A percentile compares a stretch with the other conserved stretches of the same genome.
Evolutionary conservation across 2,888 invertebrate genomes (phyloP).

Genomic region (Melinopterus prodromus): DNA sequence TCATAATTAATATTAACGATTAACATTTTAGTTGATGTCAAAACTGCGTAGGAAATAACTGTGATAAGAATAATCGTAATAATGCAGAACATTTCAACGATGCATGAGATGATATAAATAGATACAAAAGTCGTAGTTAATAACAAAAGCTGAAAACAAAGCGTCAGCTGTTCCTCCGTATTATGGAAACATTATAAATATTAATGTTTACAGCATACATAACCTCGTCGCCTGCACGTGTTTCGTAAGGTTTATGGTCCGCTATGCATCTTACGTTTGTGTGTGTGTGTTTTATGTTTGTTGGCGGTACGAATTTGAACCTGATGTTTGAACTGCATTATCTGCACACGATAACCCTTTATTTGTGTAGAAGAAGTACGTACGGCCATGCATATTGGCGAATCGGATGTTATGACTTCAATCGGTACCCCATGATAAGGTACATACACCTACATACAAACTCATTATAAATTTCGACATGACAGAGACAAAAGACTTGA

Average conservation of each 20-base stretch:
- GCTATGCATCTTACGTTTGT: neutral
- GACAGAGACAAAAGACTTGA: too few relatives aligned
- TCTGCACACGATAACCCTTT: neutral
- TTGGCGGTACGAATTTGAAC: conserved; percentile 4
- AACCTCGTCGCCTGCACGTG: neutral
- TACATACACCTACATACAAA: too few relatives aligned
- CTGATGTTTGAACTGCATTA: neutral
- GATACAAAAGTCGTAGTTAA: neutral
- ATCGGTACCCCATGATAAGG: too few relatives aligned
- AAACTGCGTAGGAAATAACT: too few relatives aligned
- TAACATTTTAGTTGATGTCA: too few relatives aligned
- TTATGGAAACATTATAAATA: neutral
- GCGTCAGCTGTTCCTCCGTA: neutral
- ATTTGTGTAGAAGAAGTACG: neutral
- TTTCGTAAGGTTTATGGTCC: neutral
- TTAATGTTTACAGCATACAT: neutral
- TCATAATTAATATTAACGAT: too few relatives aligned
- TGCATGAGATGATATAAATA: neutral
- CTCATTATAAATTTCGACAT: too few relatives aligned
- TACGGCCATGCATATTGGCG: neutral
- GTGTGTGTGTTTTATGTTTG: neutral
- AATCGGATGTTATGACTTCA: neutral
- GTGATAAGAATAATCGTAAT: too few relatives aligned
- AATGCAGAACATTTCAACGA: neutral
- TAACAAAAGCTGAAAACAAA: neutral